Evolutionary conservation across 2,888 invertebrate genomes (phyloP).

Genomic region (Prenolepis imparis): DNA sequence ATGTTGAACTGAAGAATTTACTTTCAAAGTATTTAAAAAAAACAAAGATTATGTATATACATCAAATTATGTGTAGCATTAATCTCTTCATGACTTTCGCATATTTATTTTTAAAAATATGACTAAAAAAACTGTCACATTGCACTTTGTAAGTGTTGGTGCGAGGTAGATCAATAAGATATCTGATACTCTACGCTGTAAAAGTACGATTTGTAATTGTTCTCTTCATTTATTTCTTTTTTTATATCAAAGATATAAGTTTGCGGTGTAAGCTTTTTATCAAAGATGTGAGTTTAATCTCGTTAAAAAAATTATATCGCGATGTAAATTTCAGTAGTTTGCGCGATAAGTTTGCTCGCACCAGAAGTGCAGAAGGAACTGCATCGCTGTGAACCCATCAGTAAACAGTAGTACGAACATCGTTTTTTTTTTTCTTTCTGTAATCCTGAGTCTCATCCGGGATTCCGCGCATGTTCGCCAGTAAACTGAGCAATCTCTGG

Average conservation of each 20-base stretch:
- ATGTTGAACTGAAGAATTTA: not conserved
- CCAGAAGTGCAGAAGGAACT: too few species aligned
- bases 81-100: too few species aligned
- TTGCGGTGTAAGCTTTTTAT: too few species aligned
- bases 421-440: conserved; percentile 31
- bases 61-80: not conserved
- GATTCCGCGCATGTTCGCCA: conserved; percentile 68
- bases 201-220: not conserved
- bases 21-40: not conserved
- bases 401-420: not conserved
- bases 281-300: not conserved
- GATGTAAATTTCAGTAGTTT: not conserved
- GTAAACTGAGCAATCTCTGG: conserved; percentile 72
- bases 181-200: not conserved
- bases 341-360: not conserved
- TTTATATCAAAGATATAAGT: not conserved
- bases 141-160: not conserved
- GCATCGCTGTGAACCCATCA: not conserved
- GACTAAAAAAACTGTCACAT: not conserved
- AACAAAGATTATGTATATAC: too few species aligned
- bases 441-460: conserved; percentile 51
- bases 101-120: not conserved
- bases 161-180: not conserved
- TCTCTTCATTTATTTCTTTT: not conserved
- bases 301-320: not conserved